phyloP scores from a whole-genome alignment of 2,797 vertebrate species.

The Siniperca scherzeri region DNA sequence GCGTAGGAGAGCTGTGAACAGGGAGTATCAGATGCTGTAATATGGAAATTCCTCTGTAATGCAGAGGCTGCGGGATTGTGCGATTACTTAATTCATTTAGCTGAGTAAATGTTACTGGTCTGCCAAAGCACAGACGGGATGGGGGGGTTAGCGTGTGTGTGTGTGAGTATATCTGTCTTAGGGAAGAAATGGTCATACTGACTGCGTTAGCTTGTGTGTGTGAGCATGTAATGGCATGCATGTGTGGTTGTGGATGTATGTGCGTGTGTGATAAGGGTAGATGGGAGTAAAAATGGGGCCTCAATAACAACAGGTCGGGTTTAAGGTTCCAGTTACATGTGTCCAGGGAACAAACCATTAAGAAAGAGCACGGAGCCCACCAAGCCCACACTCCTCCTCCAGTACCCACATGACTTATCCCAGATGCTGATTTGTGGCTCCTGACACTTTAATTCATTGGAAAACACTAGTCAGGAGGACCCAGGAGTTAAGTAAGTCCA shows the following conservation, averaged over 20 bases:
- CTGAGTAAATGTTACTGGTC: conserved; percentile 82
- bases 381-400: conserved; percentile 51
- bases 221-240: conserved; percentile 57
- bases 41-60: conserved; percentile 92
- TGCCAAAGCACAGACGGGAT: conserved; percentile 81
- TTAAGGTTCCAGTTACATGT: conserved; percentile 82
- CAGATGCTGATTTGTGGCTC: conserved; percentile 82
- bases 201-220: conserved; percentile 28
- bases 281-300: conserved; percentile 77
- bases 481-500: conserved; percentile 85
- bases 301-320: conserved; percentile 67
- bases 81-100: conserved; percentile 91
- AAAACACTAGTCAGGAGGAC: conserved; percentile 85
- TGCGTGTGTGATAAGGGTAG: conserved; percentile 70
- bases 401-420: conserved; percentile 72
- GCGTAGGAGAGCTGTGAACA: conserved; percentile 83
- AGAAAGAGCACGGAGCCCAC: conserved; percentile 81
- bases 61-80: conserved; percentile 86
- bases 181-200: conserved; percentile 80
- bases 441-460: conserved; percentile 87
- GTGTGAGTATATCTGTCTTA: conserved; percentile 31
- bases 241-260: conserved; percentile 46
- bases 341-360: conserved; percentile 88
- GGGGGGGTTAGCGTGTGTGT: conserved; percentile 13
- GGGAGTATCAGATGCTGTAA: conserved; percentile 92